Evolutionary conservation across 2,113 vertebrate genomes (phyloP), one percentile per base, ranked within the genome.

Genomic region (Nothobranchius furzeri): DNA sequence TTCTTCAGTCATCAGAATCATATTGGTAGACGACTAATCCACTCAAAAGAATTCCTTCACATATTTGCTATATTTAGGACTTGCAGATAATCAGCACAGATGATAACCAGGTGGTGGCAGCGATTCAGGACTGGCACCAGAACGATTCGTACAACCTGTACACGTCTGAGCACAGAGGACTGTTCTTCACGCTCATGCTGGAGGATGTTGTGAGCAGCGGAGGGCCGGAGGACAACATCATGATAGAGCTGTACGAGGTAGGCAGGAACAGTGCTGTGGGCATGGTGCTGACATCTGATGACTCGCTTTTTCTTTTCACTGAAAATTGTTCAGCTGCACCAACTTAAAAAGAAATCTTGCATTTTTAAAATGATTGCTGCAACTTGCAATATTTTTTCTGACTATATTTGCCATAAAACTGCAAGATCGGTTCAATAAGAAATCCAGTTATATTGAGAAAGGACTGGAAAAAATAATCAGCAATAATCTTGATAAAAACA

Each of bases 211-310:
- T 96, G 89, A 97, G 96, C 74, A 97, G 93, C 64, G 87, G 93
- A 74, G 95, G 95, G 30, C 94, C 95, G 0, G 96, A 98, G 76
- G 96, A 95, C 66, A 98, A 98, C 20, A 85, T 98, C 83, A 98
- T 98, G 96, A 96, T 98, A 56, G 96, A 97, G 89, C 95, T 98
- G 71, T 97, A 97, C 88, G 96, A 97, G 95, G 96, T 98, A 94
- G 91, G 95, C 48, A 42, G 54, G 5, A 9, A 35, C 58, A 1
- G 9, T 2, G 59, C 64, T 71, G 64, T 25, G 52, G 10, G 30
- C 30, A 3, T 30, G 30, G 30, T 30, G 30, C 25, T 53, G 52
- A 48, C 49, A 63, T 24, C 35, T 10, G 8, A 17, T 42, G 40
- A 42, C 10, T 42, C 4, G 30, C 30, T 30, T 30, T 30, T 30